A percentile compares a stretch with the other conserved stretches of the same genome.
phyloP scores from a whole-genome alignment of 1,140 invertebrate genomes.

The Heliconius nattereri region DNA sequence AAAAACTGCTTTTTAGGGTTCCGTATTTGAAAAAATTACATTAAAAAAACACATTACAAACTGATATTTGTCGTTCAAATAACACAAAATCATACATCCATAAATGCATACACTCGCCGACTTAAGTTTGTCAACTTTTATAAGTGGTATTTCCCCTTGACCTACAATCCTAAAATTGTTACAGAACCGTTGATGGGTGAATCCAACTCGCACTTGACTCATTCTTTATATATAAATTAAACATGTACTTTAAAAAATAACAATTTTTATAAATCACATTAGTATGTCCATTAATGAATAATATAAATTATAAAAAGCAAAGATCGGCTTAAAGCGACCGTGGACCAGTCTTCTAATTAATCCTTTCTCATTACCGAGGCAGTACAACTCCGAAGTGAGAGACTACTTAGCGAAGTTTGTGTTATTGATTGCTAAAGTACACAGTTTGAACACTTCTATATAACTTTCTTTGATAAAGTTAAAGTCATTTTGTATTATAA shows the following conservation, averaged over 20 bases:
- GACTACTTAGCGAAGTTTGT: conserved; percentile 34
- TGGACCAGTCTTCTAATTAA: conserved; percentile 34
- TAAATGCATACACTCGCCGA: no score
- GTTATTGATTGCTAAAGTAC: conserved; percentile 19
- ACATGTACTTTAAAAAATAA: not conserved
- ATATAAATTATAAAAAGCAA: not conserved
- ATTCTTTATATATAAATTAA: no score
- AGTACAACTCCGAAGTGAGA: conserved; percentile 31
- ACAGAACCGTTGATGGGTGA: no score
- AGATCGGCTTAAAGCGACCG: conserved; percentile 1
- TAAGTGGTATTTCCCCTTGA: no score
- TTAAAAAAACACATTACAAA: no score
- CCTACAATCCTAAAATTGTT: no score
- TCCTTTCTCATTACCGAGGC: conserved; percentile 40
- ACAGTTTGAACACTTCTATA: conserved; percentile 12
- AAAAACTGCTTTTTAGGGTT: no score
- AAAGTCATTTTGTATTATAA: not conserved
- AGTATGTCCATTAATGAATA: not conserved
- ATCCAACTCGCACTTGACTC: no score
- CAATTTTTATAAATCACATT: not conserved
- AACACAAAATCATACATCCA: no score
- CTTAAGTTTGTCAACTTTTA: no score
- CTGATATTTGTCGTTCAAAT: no score
- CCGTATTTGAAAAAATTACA: no score
- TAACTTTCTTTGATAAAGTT: conserved; percentile 13